phyloP scores from a whole-genome alignment of 2,113 vertebrate genomes.

The Synchiropus splendidus region DNA sequence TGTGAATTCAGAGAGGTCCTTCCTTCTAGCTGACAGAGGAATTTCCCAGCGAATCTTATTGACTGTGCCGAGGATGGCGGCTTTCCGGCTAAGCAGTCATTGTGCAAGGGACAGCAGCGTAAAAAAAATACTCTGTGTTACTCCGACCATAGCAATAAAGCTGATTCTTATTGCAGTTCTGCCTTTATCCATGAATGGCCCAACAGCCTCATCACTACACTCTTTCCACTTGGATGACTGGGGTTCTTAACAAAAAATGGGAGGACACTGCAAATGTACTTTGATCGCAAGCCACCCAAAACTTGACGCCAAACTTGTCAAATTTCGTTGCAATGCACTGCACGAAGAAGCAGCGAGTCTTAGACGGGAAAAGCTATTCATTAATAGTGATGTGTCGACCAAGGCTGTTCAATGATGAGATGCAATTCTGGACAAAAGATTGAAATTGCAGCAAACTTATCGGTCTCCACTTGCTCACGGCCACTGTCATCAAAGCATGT shows the following conservation, averaged over 20 bases:
- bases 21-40: background rate
- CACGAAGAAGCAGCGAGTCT: background rate
- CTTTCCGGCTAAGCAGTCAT: background rate
- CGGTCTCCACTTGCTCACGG: background rate
- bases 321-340: background rate
- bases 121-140: background rate
- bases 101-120: background rate
- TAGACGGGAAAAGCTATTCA: background rate
- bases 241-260: too few relatives aligned
- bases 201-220: too few relatives aligned
- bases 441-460: background rate
- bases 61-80: background rate
- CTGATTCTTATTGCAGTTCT: too few relatives aligned
- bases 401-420: background rate
- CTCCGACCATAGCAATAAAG: too few relatives aligned
- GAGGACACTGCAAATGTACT: too few relatives aligned
- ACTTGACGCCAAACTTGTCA: background rate
- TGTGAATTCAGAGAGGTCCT: too few relatives aligned
- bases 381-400: background rate
- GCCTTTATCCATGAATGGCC: background rate
- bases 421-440: background rate
- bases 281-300: background rate
- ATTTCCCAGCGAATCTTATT: background rate
- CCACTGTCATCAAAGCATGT: background rate
- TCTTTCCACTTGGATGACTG: too few relatives aligned